Evolutionary conservation across 2,113 vertebrate genomes (phyloP).

Genomic region (Epinephelus moara): DNA sequence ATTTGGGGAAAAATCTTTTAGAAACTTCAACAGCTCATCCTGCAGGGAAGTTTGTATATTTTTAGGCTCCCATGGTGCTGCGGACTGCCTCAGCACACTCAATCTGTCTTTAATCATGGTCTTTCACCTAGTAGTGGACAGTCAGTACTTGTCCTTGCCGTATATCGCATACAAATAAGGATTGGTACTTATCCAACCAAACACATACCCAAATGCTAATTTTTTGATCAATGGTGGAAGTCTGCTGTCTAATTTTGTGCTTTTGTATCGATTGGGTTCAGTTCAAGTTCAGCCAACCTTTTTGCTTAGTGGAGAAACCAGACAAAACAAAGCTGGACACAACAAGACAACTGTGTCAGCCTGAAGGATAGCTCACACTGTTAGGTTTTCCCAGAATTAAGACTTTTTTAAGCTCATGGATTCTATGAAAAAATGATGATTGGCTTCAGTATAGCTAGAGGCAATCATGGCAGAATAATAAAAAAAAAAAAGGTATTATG

Average conservation of each 20-base stretch:
- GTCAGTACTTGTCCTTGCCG: neutral
- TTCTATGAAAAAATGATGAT: neutral
- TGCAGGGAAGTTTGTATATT: neutral
- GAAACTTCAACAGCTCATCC: neutral
- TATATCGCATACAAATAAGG: constrained; percentile 1
- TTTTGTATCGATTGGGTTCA: neutral
- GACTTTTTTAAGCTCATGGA: neutral
- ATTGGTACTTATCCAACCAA: neutral
- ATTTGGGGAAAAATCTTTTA: neutral
- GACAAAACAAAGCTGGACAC: neutral
- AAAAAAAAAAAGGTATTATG: neutral
- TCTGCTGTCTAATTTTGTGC: neutral
- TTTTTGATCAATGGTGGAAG: neutral
- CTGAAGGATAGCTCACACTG: neutral
- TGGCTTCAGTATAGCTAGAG: neutral
- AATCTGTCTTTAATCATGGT: neutral
- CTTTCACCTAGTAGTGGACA: neutral
- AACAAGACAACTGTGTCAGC: neutral
- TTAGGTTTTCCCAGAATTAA: neutral
- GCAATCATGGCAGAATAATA: neutral
- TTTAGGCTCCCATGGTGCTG: neutral
- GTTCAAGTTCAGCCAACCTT: neutral
- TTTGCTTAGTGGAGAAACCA: neutral
- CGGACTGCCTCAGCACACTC: neutral
- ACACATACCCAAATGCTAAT: neutral